Evolutionary conservation across 2,797 vertebrate species (phyloP).

Genomic region (Argyrosomus regius): DNA sequence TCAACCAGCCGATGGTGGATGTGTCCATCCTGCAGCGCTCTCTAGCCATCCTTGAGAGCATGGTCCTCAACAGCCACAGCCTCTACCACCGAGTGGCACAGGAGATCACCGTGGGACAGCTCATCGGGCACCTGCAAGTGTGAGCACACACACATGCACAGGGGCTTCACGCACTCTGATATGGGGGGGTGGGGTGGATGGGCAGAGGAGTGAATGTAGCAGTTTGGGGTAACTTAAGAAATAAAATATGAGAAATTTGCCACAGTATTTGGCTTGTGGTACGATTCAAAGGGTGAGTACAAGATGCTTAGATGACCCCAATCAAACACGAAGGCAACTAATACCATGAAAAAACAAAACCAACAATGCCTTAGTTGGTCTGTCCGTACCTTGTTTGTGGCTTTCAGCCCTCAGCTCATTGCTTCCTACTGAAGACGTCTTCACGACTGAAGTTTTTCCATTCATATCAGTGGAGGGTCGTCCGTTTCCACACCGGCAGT

Average conservation of each 20-base stretch:
- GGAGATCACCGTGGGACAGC: slow-evolving; percentile 98
- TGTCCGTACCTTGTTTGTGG: neutral
- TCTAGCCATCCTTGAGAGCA: slow-evolving; percentile 97
- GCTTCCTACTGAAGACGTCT: neutral
- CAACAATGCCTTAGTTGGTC: neutral
- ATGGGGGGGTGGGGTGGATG: neutral
- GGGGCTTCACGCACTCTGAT: slow-evolving; percentile 72
- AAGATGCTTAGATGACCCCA: slow-evolving; percentile 35
- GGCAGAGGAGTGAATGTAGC: slow-evolving; percentile 24
- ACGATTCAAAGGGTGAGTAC: slow-evolving; percentile 23
- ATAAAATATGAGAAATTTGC: neutral
- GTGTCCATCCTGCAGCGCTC: slow-evolving; percentile 98
- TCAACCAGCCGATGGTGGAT: slow-evolving; percentile 97
- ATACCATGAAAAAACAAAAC: slow-evolving; percentile 18
- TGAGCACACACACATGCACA: slow-evolving; percentile 92
- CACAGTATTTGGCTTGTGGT: neutral
- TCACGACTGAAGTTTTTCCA: too few relatives aligned
- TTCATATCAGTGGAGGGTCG: too few relatives aligned
- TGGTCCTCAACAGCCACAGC: slow-evolving; percentile 98
- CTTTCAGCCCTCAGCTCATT: neutral
- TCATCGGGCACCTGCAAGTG: slow-evolving; percentile 99
- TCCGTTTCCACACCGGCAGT: too few relatives aligned
- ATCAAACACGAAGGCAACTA: slow-evolving; percentile 1
- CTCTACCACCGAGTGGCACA: slow-evolving; percentile 97
- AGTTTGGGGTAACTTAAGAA: slow-evolving; percentile 15